Evolutionary conservation across 2,888 invertebrate species (phyloP), one percentile per base, ranked within the genome.

Genomic region (Empis livida): DNA sequence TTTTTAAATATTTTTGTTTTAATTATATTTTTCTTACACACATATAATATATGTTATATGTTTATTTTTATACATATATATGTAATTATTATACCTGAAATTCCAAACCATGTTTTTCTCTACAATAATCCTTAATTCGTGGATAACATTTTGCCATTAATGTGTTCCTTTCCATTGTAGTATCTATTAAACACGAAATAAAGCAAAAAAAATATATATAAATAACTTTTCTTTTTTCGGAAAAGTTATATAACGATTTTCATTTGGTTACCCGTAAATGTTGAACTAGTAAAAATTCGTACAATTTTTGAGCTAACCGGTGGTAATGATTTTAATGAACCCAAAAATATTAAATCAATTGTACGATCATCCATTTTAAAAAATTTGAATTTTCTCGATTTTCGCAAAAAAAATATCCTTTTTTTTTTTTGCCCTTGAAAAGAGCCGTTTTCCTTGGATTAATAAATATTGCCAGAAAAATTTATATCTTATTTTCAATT

Each of bases 131-230:
- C 64, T 97, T 97, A 54, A 97, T 79, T 61, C 85, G 83, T 0
- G 97, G 97, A 66, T 97, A 97, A 54, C 96, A 95, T 65, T 95
- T 93, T 3, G 96, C 92, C 96, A 97, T 97, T 49, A 97, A 64
- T 0, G 94, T 94, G 65, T 97, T 97, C 52, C 97, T 74, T 65
- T 97, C 97, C 82, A 95, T 86, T 1, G 94, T 91, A 1, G 96
- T 97, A 63, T 97, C 97, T 95, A 67, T 38, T 71, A 67, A 46
- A 45, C 14, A n/a, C 11, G n/a, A 27, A 42, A 42, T 10, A 14
- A 4, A 43, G 13, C 45, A 37, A 11, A 35, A 41, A 47, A 11
- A 39, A 31, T 27, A 48, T 27, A 38, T 42, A 27, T 9, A 32
- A 35, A 32, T 27, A 27, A 27, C 23, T 27, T 27, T 27, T 27